Conservation (phyloP, 2,113 vertebrate species). For the Charina bottae region DNA sequence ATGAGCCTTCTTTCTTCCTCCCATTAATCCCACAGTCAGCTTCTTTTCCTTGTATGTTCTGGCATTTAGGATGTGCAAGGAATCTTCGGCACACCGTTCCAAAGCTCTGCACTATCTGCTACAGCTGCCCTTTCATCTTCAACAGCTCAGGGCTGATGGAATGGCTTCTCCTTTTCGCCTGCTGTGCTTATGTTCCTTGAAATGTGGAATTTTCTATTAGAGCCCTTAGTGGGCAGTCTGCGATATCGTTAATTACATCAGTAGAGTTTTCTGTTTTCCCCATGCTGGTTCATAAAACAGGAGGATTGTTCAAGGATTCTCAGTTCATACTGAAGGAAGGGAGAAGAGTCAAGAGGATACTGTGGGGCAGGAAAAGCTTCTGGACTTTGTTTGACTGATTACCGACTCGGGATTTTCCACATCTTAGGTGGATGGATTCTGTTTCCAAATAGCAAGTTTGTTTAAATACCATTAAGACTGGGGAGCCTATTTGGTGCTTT, state of each 20-base stretch:
- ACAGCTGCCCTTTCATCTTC: fast-evolving
- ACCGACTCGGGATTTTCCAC: neutral
- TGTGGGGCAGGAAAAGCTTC: neutral
- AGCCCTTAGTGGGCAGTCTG: neutral
- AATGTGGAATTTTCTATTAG: constrained; percentile 37
- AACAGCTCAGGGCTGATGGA: neutral
- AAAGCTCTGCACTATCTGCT: neutral
- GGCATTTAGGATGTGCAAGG: neutral
- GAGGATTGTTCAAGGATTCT: constrained; percentile 2
- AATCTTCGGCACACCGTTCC: neutral
- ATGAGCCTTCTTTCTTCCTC: neutral
- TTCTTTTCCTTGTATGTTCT: neutral
- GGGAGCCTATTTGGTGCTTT: neutral
- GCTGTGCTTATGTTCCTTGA: neutral
- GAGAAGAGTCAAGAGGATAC: neutral
- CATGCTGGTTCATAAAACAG: neutral
- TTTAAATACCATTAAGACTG: neutral
- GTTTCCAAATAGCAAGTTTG: constrained; percentile 12
- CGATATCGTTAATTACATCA: neutral
- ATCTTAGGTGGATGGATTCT: constrained; percentile 9
- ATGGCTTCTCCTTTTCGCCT: neutral
- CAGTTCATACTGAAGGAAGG: neutral
- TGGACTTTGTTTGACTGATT: neutral
- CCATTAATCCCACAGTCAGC: neutral
- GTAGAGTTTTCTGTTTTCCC: neutral